phyloP scores from a whole-genome alignment of 1,140 invertebrate species.

The Bombus confusus region DNA sequence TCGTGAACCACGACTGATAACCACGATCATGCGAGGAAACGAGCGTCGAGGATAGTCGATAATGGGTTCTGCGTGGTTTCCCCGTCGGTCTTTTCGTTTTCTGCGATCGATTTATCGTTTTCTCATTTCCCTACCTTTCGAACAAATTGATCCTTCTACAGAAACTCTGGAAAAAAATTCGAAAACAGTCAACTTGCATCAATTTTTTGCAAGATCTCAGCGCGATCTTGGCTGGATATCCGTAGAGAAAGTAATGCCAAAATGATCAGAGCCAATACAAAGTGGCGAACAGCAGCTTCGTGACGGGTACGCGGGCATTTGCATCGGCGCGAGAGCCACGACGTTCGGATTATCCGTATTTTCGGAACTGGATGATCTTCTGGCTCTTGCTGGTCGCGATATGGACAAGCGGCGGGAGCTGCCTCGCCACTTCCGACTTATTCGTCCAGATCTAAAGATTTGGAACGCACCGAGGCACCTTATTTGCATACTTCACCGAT shows the following conservation, averaged over 20 bases:
- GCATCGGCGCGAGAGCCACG: not conserved
- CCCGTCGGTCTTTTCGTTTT: not conserved
- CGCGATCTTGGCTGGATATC: not conserved
- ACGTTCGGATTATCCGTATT: constrained; percentile 19
- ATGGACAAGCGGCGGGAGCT: constrained; percentile 30
- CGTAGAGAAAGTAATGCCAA: not conserved
- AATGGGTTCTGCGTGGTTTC: constrained; percentile 27
- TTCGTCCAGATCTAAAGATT: constrained; percentile 68
- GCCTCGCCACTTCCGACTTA: constrained; percentile 56
- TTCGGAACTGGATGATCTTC: constrained; percentile 40
- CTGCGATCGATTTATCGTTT: constrained; percentile 24
- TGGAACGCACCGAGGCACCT: constrained; percentile 58
- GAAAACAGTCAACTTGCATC: not conserved
- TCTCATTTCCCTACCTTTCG: not conserved
- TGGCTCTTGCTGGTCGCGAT: constrained; percentile 34
- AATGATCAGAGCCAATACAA: no score
- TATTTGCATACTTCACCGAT: constrained; percentile 80
- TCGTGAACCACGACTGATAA: constrained; percentile 16
- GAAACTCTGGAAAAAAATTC: not conserved
- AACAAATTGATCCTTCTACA: not conserved
- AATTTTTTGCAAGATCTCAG: not conserved
- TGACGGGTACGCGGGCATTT: not conserved
- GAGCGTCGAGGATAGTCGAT: constrained; percentile 22
- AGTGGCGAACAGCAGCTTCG: not conserved
- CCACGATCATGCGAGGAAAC: constrained; percentile 2